Evolutionary conservation across 2,888 invertebrate genomes (phyloP).

Genomic region (Noctua comes): DNA sequence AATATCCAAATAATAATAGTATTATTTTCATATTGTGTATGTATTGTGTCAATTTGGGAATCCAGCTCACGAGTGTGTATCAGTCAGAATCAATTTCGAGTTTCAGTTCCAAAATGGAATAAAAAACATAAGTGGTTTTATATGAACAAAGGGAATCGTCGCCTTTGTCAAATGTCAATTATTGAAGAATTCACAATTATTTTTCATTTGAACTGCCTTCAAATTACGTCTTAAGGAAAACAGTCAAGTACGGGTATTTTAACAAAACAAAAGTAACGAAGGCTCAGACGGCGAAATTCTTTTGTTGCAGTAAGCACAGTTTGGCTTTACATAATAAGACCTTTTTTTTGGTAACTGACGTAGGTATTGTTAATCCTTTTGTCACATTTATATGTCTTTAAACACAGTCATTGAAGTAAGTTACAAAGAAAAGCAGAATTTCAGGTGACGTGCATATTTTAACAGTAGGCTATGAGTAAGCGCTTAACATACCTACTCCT

Average conservation of each 20-base stretch:
- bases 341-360: neutral
- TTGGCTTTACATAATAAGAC: neutral
- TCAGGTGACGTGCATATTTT: neutral
- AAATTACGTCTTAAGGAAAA: neutral
- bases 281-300: neutral
- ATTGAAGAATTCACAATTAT: neutral
- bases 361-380: neutral
- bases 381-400: neutral
- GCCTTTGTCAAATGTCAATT: neutral
- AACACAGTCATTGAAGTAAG: neutral
- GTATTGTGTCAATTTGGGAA: neutral
- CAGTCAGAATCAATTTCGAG: neutral
- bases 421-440: conserved; percentile 6
- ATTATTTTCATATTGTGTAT: neutral
- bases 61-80: neutral
- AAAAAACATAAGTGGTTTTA: neutral
- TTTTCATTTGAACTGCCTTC: neutral
- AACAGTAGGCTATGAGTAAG: neutral
- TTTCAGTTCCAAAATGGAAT: neutral
- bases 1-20: neutral
- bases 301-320: neutral
- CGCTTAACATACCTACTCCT: neutral
- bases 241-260: neutral
- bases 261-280: neutral
- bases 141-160: neutral